Evolutionary conservation across 2,113 vertebrate genomes (phyloP).

Genomic region (Gadus chalcogrammus): DNA sequence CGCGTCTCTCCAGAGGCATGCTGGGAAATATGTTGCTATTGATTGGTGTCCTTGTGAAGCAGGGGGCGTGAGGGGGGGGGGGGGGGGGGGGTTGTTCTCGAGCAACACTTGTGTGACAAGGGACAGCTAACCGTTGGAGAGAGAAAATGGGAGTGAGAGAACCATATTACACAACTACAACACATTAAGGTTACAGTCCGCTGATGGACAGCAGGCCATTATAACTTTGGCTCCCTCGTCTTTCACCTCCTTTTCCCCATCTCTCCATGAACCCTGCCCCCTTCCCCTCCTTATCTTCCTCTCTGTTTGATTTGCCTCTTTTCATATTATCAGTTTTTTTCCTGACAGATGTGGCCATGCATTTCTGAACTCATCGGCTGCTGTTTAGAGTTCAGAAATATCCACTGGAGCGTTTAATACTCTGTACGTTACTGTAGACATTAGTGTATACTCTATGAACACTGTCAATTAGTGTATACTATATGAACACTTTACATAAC

Average conservation of each 20-base stretch:
- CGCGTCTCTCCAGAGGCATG: slow-evolving; percentile 29
- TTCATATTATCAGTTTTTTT: slow-evolving; percentile 17
- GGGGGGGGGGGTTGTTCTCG: too few species aligned
- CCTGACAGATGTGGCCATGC: slow-evolving; percentile 56
- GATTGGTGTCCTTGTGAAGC: slow-evolving; percentile 60
- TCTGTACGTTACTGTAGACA: too few species aligned
- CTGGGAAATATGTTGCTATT: slow-evolving; percentile 61
- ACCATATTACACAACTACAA: slow-evolving; percentile 56
- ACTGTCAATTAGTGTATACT: too few species aligned
- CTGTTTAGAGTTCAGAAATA: slow-evolving; percentile 44
- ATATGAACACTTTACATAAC: too few species aligned
- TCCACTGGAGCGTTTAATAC: neutral
- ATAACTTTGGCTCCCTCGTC: slow-evolving; percentile 8
- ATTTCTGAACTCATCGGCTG: slow-evolving; percentile 74
- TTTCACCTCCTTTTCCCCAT: slow-evolving; percentile 11
- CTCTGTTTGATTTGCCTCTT: slow-evolving; percentile 20
- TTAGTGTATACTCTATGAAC: slow-evolving; percentile 60
- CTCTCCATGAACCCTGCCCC: neutral
- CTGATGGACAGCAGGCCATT: slow-evolving; percentile 16
- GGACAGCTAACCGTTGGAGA: slow-evolving; percentile 28
- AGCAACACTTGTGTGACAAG: slow-evolving; percentile 4
- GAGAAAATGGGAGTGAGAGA: slow-evolving; percentile 23
- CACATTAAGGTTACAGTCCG: slow-evolving; percentile 41
- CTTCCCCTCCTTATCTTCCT: neutral
- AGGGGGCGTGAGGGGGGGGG: slow-evolving; percentile 23